Evolutionary conservation across 2,888 invertebrate genomes (phyloP).

Genomic region (Meiosimyza platycephala): DNA sequence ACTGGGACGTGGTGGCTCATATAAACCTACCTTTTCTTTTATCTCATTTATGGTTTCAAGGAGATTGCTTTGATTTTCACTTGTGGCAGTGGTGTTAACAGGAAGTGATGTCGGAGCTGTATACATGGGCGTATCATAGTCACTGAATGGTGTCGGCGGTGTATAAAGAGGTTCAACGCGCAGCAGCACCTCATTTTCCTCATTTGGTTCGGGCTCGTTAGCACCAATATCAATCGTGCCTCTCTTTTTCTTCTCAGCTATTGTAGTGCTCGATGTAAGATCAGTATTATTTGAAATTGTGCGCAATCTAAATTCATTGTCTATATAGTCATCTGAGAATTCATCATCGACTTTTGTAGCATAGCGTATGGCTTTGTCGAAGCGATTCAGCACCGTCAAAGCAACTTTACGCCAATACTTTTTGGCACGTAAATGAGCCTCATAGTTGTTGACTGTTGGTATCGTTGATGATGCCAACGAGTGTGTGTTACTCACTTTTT

Average conservation of each 20-base stretch:
- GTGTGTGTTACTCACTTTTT: neutral
- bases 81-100: neutral
- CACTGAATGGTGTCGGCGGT: neutral
- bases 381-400: constrained; percentile 30
- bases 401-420: constrained; percentile 41
- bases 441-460: neutral
- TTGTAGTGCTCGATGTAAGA: constrained; percentile 6
- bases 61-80: neutral
- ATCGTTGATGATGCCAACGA: neutral
- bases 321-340: neutral
- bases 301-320: constrained; percentile 33
- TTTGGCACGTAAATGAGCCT: constrained; percentile 25
- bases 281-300: constrained; percentile 40
- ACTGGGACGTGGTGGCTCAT: too few relatives aligned
- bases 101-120: too few relatives aligned
- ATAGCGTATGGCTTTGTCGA: constrained; percentile 11
- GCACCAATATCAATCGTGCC: neutral
- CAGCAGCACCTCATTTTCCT: constrained; percentile 35
- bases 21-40: too few relatives aligned
- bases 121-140: too few relatives aligned
- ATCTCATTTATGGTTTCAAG: too few relatives aligned
- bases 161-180: constrained; percentile 30
- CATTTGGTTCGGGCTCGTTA: constrained; percentile 19
- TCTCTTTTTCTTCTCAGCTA: neutral
- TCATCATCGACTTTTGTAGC: neutral